A percentile compares a stretch with the other conserved stretches of the same genome.
Evolutionary conservation across 2,113 vertebrate genomes (phyloP).

Genomic region (Mugil cephalus): DNA sequence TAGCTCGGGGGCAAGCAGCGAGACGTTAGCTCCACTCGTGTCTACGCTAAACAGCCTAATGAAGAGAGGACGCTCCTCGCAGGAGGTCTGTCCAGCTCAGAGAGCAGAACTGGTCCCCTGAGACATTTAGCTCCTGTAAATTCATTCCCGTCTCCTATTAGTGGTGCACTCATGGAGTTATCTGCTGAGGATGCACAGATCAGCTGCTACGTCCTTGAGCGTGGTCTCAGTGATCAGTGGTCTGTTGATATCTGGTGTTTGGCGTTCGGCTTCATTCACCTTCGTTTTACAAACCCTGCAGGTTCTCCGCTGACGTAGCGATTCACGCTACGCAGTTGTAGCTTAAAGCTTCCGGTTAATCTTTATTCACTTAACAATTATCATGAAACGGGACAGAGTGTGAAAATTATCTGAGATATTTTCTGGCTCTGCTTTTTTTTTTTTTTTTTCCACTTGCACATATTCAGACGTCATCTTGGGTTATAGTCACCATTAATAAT

Average conservation of each 20-base stretch:
- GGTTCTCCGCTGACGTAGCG: not conserved
- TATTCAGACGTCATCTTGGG: too few relatives aligned
- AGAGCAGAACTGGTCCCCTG: constrained; percentile 34
- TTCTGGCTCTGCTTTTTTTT: too few relatives aligned
- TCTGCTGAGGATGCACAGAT: constrained; percentile 9
- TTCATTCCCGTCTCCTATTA: constrained; percentile 44
- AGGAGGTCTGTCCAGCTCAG: constrained; percentile 12
- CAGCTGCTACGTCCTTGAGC: not conserved
- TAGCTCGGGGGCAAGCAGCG: constrained; percentile 16
- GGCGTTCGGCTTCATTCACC: not conserved
- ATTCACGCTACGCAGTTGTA: not conserved
- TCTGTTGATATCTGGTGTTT: not conserved
- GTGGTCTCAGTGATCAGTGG: not conserved
- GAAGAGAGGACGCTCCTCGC: constrained; percentile 48
- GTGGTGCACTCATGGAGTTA: constrained; percentile 12
- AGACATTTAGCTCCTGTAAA: constrained; percentile 30
- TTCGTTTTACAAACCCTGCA: not conserved
- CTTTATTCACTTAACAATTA: too few relatives aligned
- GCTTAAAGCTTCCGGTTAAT: too few relatives aligned
- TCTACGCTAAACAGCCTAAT: constrained; percentile 53
- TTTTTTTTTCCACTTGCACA: too few relatives aligned
- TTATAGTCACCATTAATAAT: too few relatives aligned
- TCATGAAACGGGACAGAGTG: too few relatives aligned
- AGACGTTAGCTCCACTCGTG: constrained; percentile 28
- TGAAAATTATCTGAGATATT: too few relatives aligned